Conservation (phyloP, 2,888 invertebrate genomes). For the Alloscopus bannaensis region DNA sequence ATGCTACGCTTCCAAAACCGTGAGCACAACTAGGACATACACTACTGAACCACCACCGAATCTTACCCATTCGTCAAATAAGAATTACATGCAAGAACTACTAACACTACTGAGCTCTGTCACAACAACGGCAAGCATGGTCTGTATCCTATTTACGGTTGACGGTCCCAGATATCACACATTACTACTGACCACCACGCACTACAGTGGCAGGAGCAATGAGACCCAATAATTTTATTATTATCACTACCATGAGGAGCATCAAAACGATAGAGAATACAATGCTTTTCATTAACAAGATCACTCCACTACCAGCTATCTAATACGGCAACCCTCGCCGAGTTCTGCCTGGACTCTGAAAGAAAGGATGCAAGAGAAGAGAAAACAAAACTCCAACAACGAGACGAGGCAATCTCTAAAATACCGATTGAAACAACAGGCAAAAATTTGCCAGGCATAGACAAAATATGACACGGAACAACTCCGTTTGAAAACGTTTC, state of each 20-base stretch:
- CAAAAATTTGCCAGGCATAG: neutral
- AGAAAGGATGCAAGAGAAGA: slow-evolving; percentile 13
- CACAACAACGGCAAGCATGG: too few relatives aligned
- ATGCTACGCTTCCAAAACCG: too few relatives aligned
- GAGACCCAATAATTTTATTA: slow-evolving; percentile 16
- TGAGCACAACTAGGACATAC: too few relatives aligned
- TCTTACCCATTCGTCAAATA: too few relatives aligned
- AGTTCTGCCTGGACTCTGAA: slow-evolving; percentile 5
- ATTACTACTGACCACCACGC: too few relatives aligned
- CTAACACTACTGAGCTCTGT: too few relatives aligned
- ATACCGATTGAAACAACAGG: slow-evolving; percentile 16
- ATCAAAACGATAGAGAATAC: neutral
- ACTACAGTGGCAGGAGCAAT: too few relatives aligned
- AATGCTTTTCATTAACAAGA: neutral
- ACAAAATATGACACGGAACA: neutral
- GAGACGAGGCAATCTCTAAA: neutral
- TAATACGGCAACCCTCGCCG: neutral
- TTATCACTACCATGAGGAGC: slow-evolving; percentile 14
- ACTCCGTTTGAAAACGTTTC: neutral
- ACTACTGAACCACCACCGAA: too few relatives aligned
- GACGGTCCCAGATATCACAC: too few relatives aligned
- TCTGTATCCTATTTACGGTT: too few relatives aligned
- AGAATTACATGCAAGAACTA: too few relatives aligned
- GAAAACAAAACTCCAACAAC: slow-evolving; percentile 3
- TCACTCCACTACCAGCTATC: neutral